Percentiles rank a stretch among this genome's conserved stretches.
Conservation (phyloP, 2,888 invertebrate genomes). For the Ectropis crepuscularia region DNA sequence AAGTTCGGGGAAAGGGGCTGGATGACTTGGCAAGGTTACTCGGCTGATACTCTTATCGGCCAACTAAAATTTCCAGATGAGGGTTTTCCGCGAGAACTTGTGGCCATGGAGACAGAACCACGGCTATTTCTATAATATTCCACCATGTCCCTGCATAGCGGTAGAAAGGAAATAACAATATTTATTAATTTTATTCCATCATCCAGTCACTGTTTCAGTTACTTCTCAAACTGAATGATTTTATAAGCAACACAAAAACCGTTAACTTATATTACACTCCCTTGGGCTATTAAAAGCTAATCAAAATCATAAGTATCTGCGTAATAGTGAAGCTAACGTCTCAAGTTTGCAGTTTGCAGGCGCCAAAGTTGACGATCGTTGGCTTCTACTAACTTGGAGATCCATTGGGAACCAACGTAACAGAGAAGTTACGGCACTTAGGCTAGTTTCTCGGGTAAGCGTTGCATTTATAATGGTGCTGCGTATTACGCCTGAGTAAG, state of each 20-base stretch:
- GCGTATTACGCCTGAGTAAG: not conserved
- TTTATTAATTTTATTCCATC: slow-evolving; percentile 21
- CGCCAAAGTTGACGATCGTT: slow-evolving; percentile 71
- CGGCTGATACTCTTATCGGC: too few species aligned
- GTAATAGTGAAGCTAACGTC: slow-evolving; percentile 60
- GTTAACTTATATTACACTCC: too few species aligned
- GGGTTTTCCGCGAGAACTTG: too few species aligned
- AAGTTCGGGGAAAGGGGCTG: too few species aligned
- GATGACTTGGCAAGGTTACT: too few species aligned
- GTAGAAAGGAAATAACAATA: not conserved
- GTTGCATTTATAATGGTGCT: slow-evolving; percentile 10
- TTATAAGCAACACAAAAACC: too few species aligned
- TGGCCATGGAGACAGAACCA: too few species aligned
- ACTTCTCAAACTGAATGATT: too few species aligned
- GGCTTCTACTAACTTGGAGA: slow-evolving; percentile 58
- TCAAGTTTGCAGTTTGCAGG: slow-evolving; percentile 56
- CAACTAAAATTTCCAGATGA: too few species aligned
- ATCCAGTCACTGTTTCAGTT: too few species aligned
- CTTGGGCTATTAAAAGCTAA: slow-evolving; percentile 36
- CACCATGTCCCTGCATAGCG: too few species aligned
- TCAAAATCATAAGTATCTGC: slow-evolving; percentile 52
- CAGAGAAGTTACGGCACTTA: slow-evolving; percentile 45
- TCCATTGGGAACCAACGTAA: slow-evolving; percentile 68
- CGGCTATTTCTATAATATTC: too few species aligned
- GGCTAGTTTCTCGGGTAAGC: slow-evolving; percentile 12